These are phyloP conservation scores for Bubo scandiacus DNA, from an alignment of 2,113 vertebrate genomes.

Conservation along the genomic window DNA sequence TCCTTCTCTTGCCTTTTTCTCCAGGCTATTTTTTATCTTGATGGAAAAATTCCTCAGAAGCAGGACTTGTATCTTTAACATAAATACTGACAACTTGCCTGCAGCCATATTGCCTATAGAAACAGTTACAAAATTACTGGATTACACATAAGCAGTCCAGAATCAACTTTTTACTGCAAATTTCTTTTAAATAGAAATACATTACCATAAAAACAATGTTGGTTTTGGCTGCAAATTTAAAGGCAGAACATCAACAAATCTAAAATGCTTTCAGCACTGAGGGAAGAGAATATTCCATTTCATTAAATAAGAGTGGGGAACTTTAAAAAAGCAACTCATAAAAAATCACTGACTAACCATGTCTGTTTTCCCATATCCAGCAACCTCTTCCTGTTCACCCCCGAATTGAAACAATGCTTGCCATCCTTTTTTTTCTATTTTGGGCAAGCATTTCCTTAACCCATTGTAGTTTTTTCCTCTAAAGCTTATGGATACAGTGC, in stretches of 20 bases:
- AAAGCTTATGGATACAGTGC: background rate
- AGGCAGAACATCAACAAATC: background rate
- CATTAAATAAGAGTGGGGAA: background rate
- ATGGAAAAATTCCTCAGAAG: background rate
- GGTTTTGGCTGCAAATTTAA: background rate
- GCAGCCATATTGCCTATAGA: background rate
- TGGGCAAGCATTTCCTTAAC: background rate
- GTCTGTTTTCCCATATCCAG: background rate
- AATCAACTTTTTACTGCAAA: background rate
- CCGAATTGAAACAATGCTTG: background rate
- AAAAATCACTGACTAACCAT: background rate
- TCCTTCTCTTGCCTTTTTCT: background rate
- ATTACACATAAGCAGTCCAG: background rate
- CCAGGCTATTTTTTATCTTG: background rate
- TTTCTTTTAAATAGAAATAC: background rate
- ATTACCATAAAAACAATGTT: constrained; percentile 1
- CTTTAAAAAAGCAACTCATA: background rate
- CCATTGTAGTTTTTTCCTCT: background rate
- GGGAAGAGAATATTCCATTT: background rate
- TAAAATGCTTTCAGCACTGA: background rate
- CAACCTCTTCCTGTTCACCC: background rate
- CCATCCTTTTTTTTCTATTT: background rate
- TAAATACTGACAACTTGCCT: constrained; percentile 9
- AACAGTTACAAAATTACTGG: background rate
- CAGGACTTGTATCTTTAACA: background rate